These are phyloP conservation scores for Melikaiella ostensackeni DNA, from an alignment of 2,888 invertebrate species.

Conservation along the genomic window DNA sequence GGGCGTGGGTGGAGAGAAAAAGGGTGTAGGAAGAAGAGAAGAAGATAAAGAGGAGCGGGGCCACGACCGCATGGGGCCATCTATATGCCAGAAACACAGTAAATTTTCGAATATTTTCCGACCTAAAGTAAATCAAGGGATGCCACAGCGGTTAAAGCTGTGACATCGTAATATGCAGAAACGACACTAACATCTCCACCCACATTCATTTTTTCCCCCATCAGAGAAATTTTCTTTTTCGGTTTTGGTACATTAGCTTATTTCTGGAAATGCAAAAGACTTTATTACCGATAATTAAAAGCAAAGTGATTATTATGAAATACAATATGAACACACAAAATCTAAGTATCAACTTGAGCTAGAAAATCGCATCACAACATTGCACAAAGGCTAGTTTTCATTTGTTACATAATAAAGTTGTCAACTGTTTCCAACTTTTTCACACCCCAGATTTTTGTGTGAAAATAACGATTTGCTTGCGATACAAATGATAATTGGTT, in stretches of 20 bases:
- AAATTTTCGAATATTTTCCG: conserved; percentile 73
- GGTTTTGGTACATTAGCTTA: background rate
- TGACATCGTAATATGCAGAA: conserved; percentile 56
- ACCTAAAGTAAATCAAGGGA: conserved; percentile 65
- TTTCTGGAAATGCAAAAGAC: too few species aligned
- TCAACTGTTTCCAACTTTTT: too few species aligned
- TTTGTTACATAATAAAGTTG: too few species aligned
- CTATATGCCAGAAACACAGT: conserved; percentile 59
- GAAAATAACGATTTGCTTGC: too few species aligned
- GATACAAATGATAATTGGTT: too few species aligned
- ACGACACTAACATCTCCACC: conserved; percentile 36
- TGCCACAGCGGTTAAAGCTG: conserved; percentile 37
- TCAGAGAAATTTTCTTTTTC: background rate
- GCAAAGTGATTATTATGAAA: too few species aligned
- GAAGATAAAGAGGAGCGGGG: conserved; percentile 52
- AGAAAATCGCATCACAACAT: too few species aligned
- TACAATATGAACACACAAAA: too few species aligned
- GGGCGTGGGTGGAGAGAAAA: conserved; percentile 47
- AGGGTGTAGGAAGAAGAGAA: conserved; percentile 39
- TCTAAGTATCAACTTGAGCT: too few species aligned
- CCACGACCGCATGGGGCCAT: conserved; percentile 54
- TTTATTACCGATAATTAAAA: too few species aligned
- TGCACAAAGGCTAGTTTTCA: too few species aligned
- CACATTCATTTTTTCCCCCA: background rate
- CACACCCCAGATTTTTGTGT: too few species aligned